These are phyloP conservation scores for Petrolisthes cinctipes DNA, from an alignment of 2,888 invertebrate species.

Conservation along the genomic window DNA sequence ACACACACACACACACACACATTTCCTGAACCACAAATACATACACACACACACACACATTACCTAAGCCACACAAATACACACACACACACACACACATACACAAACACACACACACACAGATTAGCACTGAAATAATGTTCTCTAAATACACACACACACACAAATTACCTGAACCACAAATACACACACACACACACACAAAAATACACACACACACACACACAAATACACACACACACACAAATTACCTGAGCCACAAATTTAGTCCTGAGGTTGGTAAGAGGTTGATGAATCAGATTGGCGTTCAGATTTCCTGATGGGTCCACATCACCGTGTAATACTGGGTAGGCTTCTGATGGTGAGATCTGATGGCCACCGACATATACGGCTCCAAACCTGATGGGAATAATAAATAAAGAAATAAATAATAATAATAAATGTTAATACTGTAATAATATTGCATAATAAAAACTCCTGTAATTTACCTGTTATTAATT, in stretches of 20 bases:
- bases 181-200: too few relatives aligned
- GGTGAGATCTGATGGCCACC: constrained; percentile 92
- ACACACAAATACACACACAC: constrained; percentile 13
- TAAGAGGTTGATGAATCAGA: constrained; percentile 89
- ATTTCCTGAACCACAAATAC: constrained; percentile 81
- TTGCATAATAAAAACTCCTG: too few relatives aligned
- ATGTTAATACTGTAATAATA: too few relatives aligned
- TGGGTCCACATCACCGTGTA: constrained; percentile 96
- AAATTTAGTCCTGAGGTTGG: constrained; percentile 84
- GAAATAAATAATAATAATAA: too few relatives aligned
- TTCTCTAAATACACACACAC: too few relatives aligned
- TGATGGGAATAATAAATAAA: constrained; percentile 67
- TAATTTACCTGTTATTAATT: too few relatives aligned
- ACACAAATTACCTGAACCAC: too few relatives aligned
- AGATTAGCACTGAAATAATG: too few relatives aligned
- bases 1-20: constrained; percentile 8
- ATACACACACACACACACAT: constrained; percentile 9
- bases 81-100: too few relatives aligned
- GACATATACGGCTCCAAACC: constrained; percentile 97
- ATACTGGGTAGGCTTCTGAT: constrained; percentile 91
- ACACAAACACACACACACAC: too few relatives aligned
- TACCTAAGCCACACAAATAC: constrained; percentile 85
- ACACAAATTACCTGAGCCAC: constrained; percentile 78
- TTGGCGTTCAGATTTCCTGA: constrained; percentile 96
- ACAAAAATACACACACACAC: too few relatives aligned